A percentile compares a stretch with the other conserved stretches of the same genome.
Conservation (phyloP, 2,888 invertebrate genomes). For the Caenorhabditis afra region DNA sequence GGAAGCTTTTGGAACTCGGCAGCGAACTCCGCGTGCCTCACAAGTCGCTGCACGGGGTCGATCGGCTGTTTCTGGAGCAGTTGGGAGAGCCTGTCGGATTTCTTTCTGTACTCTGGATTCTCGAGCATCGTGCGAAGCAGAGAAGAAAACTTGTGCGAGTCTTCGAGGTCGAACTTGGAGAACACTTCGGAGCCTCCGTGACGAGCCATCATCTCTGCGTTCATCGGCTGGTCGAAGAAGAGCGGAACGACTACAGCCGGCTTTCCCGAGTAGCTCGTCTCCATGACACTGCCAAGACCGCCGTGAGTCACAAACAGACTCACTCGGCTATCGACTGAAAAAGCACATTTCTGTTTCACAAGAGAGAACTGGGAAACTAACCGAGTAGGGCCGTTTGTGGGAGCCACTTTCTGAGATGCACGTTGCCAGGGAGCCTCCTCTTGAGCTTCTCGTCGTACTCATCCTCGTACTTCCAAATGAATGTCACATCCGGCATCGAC, state of each 20-base stretch:
- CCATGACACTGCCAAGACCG: slow-evolving; percentile 59
- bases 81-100: slow-evolving; percentile 17
- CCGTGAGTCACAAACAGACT: slow-evolving; percentile 64
- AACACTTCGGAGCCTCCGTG: slow-evolving; percentile 54
- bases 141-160: slow-evolving; percentile 24
- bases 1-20: slow-evolving; percentile 48
- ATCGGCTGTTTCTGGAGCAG: slow-evolving; percentile 49
- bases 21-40: slow-evolving; percentile 50
- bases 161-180: slow-evolving; percentile 57
- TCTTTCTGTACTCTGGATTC: background rate
- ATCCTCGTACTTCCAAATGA: slow-evolving; percentile 63
- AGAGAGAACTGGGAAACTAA: background rate
- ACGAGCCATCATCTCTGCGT: slow-evolving; percentile 62
- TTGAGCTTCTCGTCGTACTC: slow-evolving; percentile 20
- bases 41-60: slow-evolving; percentile 24
- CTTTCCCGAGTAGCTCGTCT: slow-evolving; percentile 59
- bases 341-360: background rate
- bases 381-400: slow-evolving; percentile 46
- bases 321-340: slow-evolving; percentile 38
- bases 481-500: slow-evolving; percentile 38
- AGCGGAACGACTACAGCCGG: slow-evolving; percentile 62
- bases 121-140: slow-evolving; percentile 51
- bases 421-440: slow-evolving; percentile 36
- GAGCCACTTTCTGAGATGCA: slow-evolving; percentile 45
- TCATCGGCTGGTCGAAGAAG: slow-evolving; percentile 70